Percentiles rank a stretch among this genome's conserved stretches.
phyloP scores from a whole-genome alignment of 2,113 vertebrate genomes.

The Hemiprocne comata region DNA sequence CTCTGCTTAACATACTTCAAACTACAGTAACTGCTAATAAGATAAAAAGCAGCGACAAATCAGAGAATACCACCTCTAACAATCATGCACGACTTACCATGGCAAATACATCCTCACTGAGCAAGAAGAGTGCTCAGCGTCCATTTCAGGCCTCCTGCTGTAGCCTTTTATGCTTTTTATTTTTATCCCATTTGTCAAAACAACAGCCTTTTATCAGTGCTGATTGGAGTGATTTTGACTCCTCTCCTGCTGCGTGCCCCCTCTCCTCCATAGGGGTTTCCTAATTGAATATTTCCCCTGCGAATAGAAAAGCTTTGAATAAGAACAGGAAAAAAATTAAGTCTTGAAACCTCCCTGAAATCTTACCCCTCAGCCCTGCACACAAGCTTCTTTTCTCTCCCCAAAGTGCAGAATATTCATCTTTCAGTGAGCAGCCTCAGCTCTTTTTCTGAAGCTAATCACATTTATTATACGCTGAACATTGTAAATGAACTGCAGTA shows the following conservation, averaged over 20 bases:
- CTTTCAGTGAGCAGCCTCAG: not conserved
- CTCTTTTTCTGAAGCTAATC: not conserved
- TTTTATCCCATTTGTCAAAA: conserved; percentile 56
- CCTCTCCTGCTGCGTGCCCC: not conserved
- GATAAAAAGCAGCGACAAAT: conserved; percentile 34
- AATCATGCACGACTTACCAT: not conserved
- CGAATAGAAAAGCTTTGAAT: conserved; percentile 25
- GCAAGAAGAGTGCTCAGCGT: not conserved
- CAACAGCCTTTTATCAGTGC: conserved; percentile 38
- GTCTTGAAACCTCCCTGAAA: not conserved
- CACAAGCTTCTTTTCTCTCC: not conserved
- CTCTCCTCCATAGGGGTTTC: not conserved
- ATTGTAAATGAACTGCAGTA: not conserved
- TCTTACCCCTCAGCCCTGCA: not conserved
- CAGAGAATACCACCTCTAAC: not conserved
- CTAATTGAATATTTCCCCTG: conserved; percentile 17
- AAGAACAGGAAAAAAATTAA: not conserved
- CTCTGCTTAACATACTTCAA: not conserved
- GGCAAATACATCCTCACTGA: not conserved
- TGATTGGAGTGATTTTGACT: conserved; percentile 41
- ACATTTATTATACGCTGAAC: not conserved
- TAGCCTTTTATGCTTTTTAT: conserved; percentile 24
- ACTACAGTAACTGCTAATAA: not conserved
- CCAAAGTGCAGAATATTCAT: not conserved
- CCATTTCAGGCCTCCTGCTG: not conserved